These are phyloP conservation scores for Amphiduros pacificus DNA, from an alignment of 2,888 invertebrate species.

Conservation along the genomic window DNA sequence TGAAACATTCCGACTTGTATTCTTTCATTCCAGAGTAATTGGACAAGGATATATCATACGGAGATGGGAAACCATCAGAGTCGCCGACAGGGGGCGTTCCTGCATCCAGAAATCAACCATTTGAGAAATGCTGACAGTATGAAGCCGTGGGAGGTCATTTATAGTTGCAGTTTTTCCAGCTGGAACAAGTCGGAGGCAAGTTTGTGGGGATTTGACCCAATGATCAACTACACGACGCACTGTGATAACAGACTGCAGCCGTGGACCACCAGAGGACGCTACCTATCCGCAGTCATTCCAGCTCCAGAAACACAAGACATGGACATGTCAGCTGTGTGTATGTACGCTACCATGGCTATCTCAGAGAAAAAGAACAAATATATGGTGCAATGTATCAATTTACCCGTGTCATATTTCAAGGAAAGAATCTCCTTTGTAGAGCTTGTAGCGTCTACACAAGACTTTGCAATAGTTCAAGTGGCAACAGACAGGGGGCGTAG, in stretches of 20 bases:
- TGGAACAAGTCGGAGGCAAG: slow-evolving; percentile 10
- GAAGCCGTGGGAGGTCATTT: slow-evolving; percentile 7
- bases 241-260: slow-evolving; percentile 9
- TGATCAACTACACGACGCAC: slow-evolving; percentile 13
- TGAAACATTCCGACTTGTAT: too few species aligned
- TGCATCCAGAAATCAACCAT: background rate
- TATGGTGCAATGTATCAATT: slow-evolving; percentile 10
- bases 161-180: slow-evolving; percentile 3
- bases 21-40: too few species aligned
- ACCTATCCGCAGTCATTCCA: slow-evolving; percentile 7
- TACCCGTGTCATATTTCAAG: slow-evolving; percentile 13
- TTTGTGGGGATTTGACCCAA: slow-evolving; percentile 12
- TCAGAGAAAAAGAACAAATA: slow-evolving; percentile 12
- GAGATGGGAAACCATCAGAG: background rate
- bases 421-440: slow-evolving; percentile 10
- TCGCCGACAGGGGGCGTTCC: background rate
- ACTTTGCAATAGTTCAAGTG: slow-evolving; percentile 7
- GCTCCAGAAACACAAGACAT: slow-evolving; percentile 14
- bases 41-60: too few species aligned
- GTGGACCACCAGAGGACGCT: slow-evolving; percentile 11
- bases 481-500: slow-evolving; percentile 6
- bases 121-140: background rate
- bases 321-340: slow-evolving; percentile 8
- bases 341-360: slow-evolving; percentile 17
- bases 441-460: background rate